A percentile compares a stretch with the other conserved stretches of the same genome.
phyloP scores from a whole-genome alignment of 2,113 vertebrate species.

The Lepidothrix coronata region DNA sequence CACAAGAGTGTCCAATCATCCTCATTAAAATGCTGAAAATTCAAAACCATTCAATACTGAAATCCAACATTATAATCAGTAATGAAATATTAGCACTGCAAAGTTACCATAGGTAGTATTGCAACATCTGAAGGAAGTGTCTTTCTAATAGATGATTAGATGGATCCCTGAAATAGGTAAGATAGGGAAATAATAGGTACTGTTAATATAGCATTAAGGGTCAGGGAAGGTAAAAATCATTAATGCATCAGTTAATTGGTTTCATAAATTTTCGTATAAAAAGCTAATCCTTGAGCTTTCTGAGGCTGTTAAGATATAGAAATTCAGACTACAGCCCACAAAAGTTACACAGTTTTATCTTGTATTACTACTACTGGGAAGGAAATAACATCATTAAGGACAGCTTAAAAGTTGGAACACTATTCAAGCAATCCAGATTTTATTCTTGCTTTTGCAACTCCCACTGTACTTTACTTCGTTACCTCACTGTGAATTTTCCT shows the following conservation, averaged over 20 bases:
- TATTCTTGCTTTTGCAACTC: neutral
- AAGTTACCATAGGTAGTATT: neutral
- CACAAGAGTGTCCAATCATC: neutral
- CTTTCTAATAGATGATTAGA: neutral
- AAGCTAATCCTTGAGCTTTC: constrained; percentile 19
- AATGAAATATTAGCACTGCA: neutral
- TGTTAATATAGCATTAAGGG: neutral
- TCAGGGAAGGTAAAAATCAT: neutral
- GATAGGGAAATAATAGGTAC: neutral
- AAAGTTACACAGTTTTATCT: neutral
- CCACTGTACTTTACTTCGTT: neutral
- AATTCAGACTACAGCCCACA: neutral
- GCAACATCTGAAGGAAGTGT: neutral
- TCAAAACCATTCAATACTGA: neutral
- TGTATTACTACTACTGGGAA: neutral
- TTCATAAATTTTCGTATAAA: neutral
- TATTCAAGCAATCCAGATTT: neutral
- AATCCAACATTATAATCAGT: neutral
- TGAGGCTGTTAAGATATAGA: neutral
- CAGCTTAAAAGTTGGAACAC: neutral
- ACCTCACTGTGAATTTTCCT: neutral
- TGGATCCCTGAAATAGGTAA: neutral
- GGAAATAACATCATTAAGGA: neutral
- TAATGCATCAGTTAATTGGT: neutral
- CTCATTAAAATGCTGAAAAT: neutral